Evolutionary conservation across 2,113 vertebrate species (phyloP), one percentile per base, ranked within the genome.

Genomic region (Hypomesus transpacificus): DNA sequence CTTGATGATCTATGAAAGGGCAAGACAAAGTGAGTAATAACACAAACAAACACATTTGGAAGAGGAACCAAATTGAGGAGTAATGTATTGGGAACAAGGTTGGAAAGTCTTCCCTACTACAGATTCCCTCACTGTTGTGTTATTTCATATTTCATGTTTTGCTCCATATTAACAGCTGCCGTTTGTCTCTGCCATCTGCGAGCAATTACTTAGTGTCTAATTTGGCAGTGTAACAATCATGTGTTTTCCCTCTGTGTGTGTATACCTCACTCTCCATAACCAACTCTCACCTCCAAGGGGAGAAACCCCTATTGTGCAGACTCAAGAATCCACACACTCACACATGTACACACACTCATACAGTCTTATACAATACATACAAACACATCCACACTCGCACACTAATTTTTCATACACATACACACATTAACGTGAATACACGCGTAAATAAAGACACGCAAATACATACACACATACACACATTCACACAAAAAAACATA

Each of bases 151-250:
- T 71, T 71, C 54, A 65, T 76, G 62, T 76, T 60, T 70, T 46
- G n/a, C 39, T 17, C 53, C 17, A 17, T 31, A 58, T 64, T 53
- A 66, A 69, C 68, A 66, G 54, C 68, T 51, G 68, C 60, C 24
- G 21, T 69, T 75, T 64, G 67, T 75, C 54, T 73, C 62, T 24
- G 64, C 71, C 65, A 68, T 74, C 65, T 74, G 72, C 51, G 39
- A 60, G 65, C 72, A 67, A 68, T 74, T 68, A 74, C 72, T 75
- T 66, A 65, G 51, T 65, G 34, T 66, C 56, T 75, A 18, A 65
- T 66, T 70, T 64, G 57, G 28, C 34, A 66, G 57, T 58, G 22
- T 61, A 62, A 69, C 66, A 68, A 61, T 68, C 24, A 34, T 53
- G 20, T 61, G 60, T 60, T 75, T 59, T 39, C 65, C 21, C 21